phyloP scores from a whole-genome alignment of 2,113 vertebrate genomes.

The Brienomyrus brachyistius region DNA sequence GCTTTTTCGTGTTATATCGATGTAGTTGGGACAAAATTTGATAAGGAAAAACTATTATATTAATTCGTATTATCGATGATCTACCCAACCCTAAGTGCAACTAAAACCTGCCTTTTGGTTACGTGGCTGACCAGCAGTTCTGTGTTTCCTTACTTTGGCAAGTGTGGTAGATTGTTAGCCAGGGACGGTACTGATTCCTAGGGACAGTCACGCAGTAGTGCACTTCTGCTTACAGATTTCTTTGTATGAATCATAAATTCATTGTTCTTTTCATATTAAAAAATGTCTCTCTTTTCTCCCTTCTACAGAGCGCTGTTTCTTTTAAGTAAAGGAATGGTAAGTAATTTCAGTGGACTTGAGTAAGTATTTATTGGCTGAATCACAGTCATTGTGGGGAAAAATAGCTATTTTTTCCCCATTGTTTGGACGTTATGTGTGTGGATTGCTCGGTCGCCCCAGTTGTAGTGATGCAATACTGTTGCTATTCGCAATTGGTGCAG shows the following conservation, averaged over 20 bases:
- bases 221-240: neutral
- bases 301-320: slow-evolving; percentile 82
- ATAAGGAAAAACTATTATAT: neutral
- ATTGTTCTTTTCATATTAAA: neutral
- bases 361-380: neutral
- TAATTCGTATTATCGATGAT: neutral
- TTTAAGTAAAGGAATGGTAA: slow-evolving; percentile 98
- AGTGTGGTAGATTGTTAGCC: neutral
- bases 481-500: slow-evolving; percentile 42
- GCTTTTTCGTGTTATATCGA: neutral
- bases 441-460: neutral
- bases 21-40: neutral
- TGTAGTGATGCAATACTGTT: neutral
- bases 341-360: slow-evolving; percentile 37
- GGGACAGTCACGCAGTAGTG: neutral
- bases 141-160: neutral
- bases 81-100: neutral
- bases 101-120: neutral
- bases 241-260: neutral
- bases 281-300: slow-evolving; percentile 11
- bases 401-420: neutral
- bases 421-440: neutral
- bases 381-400: neutral
- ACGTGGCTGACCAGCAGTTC: neutral
- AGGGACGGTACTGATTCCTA: neutral